phyloP scores from a whole-genome alignment of 2,113 vertebrate genomes.

The Porphyrio hochstetteri region DNA sequence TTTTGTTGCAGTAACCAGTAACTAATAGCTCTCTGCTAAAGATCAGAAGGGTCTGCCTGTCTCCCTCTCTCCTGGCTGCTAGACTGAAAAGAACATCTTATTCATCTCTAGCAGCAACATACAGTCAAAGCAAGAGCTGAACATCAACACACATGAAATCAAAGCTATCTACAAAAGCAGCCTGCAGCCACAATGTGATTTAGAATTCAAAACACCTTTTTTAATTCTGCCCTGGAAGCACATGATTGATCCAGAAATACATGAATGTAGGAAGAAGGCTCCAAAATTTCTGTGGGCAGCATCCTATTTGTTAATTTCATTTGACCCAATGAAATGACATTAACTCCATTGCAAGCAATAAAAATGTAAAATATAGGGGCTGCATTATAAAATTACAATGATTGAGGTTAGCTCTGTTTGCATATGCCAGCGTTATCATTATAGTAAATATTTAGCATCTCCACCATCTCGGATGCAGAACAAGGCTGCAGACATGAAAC shows the following conservation, averaged over 20 bases:
- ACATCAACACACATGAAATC: not conserved
- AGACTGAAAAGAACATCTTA: not conserved
- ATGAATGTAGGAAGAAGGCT: not conserved
- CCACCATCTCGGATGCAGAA: not conserved
- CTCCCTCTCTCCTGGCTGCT: not conserved
- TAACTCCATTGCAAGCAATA: not conserved
- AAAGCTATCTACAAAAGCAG: not conserved
- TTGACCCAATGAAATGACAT: not conserved
- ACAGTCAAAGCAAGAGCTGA: not conserved
- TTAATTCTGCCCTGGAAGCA: not conserved
- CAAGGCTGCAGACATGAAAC: not conserved
- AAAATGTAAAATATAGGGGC: not conserved
- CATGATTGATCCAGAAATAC: fast-evolving
- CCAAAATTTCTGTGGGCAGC: not conserved
- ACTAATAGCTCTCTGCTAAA: not conserved
- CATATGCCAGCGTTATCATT: not conserved
- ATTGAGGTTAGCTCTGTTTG: not conserved
- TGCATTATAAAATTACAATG: not conserved
- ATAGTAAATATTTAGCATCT: not conserved
- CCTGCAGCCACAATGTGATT: not conserved
- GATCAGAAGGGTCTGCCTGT: not conserved
- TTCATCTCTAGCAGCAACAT: not conserved
- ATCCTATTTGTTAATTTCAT: not conserved
- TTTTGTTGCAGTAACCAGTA: not conserved
- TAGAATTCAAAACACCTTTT: not conserved